phyloP scores from a whole-genome alignment of 2,888 invertebrate genomes.

The Octodonta nipae region DNA sequence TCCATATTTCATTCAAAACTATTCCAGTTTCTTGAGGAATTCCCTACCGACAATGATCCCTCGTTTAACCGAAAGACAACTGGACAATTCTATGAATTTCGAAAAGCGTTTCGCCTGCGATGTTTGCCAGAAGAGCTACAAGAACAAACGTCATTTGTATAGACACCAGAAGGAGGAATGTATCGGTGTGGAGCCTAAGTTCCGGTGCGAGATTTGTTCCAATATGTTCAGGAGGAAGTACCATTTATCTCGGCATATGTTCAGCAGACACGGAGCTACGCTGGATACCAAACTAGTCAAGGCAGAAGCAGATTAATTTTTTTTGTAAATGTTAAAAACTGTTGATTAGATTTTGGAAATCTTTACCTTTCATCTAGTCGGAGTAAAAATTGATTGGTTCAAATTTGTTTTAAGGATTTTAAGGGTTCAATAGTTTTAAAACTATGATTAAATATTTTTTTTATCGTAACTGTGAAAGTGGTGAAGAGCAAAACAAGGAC shows the following conservation, averaged over 20 bases:
- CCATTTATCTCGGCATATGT: constrained; percentile 23
- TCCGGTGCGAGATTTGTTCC: constrained; percentile 40
- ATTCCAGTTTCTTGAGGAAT: constrained; percentile 13
- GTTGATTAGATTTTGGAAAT: background rate
- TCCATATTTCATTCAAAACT: constrained; percentile 12
- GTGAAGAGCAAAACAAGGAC: too few relatives aligned
- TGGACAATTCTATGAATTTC: constrained; percentile 11
- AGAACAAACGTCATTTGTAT: constrained; percentile 44
- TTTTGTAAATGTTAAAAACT: too few relatives aligned
- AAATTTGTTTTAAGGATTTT: too few relatives aligned
- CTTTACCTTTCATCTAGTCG: too few relatives aligned
- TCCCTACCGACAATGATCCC: constrained; percentile 2
- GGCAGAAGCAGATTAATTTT: constrained; percentile 3
- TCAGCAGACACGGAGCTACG: constrained; percentile 15
- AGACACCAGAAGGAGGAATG: constrained; percentile 47
- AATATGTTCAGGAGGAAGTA: constrained; percentile 37
- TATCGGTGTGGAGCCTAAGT: constrained; percentile 41
- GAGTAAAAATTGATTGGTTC: too few relatives aligned
- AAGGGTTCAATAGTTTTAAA: too few relatives aligned
- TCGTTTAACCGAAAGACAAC: constrained; percentile 8
- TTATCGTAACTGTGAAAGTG: too few relatives aligned
- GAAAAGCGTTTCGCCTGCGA: constrained; percentile 30
- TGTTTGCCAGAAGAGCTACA: constrained; percentile 43
- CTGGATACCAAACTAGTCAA: constrained; percentile 8
- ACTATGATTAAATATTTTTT: too few relatives aligned